Conservation (phyloP, 2,797 vertebrate genomes). For the Vultur gryphus region DNA sequence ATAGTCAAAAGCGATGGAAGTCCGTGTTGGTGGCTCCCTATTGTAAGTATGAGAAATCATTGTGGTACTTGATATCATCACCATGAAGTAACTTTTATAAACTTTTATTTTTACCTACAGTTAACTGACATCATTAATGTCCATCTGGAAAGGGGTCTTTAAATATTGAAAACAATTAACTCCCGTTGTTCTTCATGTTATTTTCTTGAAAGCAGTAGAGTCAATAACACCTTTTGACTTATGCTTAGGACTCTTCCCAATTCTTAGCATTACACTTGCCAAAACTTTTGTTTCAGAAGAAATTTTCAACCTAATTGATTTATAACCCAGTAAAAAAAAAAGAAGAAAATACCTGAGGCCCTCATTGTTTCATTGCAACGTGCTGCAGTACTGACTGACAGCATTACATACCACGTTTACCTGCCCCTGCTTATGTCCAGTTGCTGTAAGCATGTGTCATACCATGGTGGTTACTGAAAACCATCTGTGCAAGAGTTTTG, state of each 20-base stretch:
- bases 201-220: neutral
- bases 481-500: neutral
- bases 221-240: neutral
- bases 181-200: neutral
- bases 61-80: neutral
- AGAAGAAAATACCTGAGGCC: neutral
- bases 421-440: neutral
- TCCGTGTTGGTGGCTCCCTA: neutral
- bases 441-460: neutral
- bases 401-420: neutral
- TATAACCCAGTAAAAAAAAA: neutral
- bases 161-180: neutral
- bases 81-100: neutral
- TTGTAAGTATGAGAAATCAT: neutral
- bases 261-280: neutral
- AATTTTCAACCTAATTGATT: neutral
- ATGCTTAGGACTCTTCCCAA: neutral
- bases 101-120: neutral
- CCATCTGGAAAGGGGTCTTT: neutral
- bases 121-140: neutral
- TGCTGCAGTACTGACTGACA: neutral
- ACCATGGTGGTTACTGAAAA: neutral
- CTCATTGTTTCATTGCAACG: neutral
- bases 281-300: neutral
- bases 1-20: neutral